A percentile compares a stretch with the other conserved stretches of the same genome.
Evolutionary conservation across 1,140 invertebrate genomes (phyloP).

Genomic region (Orius laevigatus): DNA sequence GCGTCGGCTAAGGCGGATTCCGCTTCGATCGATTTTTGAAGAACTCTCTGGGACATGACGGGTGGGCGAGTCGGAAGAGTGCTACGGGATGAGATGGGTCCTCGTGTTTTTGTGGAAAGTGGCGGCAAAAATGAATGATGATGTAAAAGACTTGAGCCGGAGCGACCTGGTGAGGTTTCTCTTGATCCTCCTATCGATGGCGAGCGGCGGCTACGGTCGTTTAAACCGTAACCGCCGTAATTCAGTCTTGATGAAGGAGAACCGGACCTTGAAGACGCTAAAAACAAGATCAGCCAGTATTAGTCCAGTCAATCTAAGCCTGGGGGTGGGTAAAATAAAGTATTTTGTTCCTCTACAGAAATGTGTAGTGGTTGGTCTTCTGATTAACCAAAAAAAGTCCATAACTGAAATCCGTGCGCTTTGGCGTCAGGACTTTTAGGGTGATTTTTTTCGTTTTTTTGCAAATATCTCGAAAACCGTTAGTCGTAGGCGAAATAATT

Average conservation of each 20-base stretch:
- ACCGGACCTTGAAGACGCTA: conserved; percentile 68
- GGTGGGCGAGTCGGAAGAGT: conserved; percentile 28
- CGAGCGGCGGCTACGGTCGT: conserved; percentile 11
- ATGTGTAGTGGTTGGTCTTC: too few relatives aligned
- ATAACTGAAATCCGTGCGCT: too few relatives aligned
- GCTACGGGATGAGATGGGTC: conserved; percentile 21
- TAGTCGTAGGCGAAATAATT: too few relatives aligned
- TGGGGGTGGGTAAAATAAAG: too few relatives aligned
- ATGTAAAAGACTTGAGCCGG: too few relatives aligned
- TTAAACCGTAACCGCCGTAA: conserved; percentile 43
- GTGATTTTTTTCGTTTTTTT: too few relatives aligned
- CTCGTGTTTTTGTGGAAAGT: neutral
- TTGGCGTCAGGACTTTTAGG: too few relatives aligned
- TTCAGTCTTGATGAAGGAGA: conserved; percentile 68
- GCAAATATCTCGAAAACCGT: too few relatives aligned
- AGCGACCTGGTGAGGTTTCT: conserved; percentile 13
- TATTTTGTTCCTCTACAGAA: too few relatives aligned
- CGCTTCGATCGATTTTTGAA: conserved; percentile 77
- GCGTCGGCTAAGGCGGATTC: conserved; percentile 66
- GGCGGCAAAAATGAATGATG: conserved; percentile 7
- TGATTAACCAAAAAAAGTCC: too few relatives aligned
- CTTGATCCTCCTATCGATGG: conserved; percentile 14
- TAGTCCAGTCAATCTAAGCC: too few relatives aligned
- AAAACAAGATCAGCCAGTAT: conserved; percentile 16
- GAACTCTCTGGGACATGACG: conserved; percentile 60